These are phyloP conservation scores for Drosophila acutilabella DNA, from an alignment of 2,888 invertebrate genomes.

Conservation along the genomic window DNA sequence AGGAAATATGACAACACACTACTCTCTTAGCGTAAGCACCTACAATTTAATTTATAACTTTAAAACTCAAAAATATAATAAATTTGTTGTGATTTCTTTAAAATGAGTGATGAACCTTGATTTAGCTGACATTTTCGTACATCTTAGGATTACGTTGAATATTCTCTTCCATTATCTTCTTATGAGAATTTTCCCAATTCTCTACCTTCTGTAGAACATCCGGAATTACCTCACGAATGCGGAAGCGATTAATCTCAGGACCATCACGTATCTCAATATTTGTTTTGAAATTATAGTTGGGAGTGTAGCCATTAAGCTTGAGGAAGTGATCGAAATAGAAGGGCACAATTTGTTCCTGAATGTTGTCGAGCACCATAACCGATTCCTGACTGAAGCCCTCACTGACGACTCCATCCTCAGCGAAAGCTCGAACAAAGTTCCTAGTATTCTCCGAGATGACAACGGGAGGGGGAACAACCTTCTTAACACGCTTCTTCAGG, in stretches of 20 bases:
- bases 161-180: conserved; percentile 82
- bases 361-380: conserved; percentile 70
- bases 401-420: conserved; percentile 69
- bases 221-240: conserved; percentile 64
- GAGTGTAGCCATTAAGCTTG: conserved; percentile 82
- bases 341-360: conserved; percentile 83
- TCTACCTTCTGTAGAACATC: conserved; percentile 72
- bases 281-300: conserved; percentile 84
- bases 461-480: conserved; percentile 35
- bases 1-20: neutral
- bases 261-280: conserved; percentile 82
- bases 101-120: neutral
- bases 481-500: conserved; percentile 64
- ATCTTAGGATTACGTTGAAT: conserved; percentile 82
- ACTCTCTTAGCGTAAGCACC: conserved; percentile 3
- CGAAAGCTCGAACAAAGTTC: conserved; percentile 82
- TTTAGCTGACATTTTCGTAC: conserved; percentile 80
- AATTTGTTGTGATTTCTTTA: conserved; percentile 4
- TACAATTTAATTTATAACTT: conserved; percentile 25
- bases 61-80: conserved; percentile 22
- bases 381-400: conserved; percentile 67
- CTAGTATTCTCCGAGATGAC: conserved; percentile 76
- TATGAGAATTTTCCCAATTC: conserved; percentile 73
- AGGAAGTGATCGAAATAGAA: conserved; percentile 85
- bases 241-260: conserved; percentile 73